These are phyloP conservation scores for Pocota personata DNA, from an alignment of 2,888 invertebrate species.

Conservation along the genomic window DNA sequence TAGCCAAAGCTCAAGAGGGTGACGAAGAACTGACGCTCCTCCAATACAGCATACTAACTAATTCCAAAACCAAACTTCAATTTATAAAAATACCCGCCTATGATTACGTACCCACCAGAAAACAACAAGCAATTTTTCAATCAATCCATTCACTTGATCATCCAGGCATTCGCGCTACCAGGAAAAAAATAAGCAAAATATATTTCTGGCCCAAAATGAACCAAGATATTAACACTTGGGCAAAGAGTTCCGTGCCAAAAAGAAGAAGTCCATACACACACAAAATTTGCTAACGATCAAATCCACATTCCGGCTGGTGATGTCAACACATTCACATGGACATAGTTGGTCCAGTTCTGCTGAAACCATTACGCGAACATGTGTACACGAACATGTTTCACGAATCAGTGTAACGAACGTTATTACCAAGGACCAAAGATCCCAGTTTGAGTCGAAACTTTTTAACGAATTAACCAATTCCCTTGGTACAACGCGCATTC, in stretches of 20 bases:
- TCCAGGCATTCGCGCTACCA: no score
- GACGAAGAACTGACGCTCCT: no score
- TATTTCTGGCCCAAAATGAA: no score
- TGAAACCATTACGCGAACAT: not conserved
- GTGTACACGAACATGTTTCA: not conserved
- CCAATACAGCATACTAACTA: no score
- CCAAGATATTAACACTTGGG: no score
- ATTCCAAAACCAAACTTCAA: not conserved
- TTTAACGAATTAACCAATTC: not conserved
- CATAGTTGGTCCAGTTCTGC: not conserved
- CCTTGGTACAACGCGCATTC: not conserved
- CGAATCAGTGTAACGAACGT: not conserved
- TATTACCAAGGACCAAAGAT: not conserved
- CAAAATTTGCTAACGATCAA: not conserved
- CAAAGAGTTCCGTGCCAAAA: no score
- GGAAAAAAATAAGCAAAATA: no score
- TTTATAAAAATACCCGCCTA: not conserved
- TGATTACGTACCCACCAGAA: not conserved
- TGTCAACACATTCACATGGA: no score
- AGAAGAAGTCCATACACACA: constrained; percentile 49
- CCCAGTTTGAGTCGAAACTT: not conserved
- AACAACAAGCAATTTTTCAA: not conserved
- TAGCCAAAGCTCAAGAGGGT: no score
- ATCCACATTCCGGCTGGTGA: constrained; percentile 4
- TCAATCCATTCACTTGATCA: no score